Evolutionary conservation across 2,797 vertebrate species (phyloP).

Genomic region (Silurus aristotelis): DNA sequence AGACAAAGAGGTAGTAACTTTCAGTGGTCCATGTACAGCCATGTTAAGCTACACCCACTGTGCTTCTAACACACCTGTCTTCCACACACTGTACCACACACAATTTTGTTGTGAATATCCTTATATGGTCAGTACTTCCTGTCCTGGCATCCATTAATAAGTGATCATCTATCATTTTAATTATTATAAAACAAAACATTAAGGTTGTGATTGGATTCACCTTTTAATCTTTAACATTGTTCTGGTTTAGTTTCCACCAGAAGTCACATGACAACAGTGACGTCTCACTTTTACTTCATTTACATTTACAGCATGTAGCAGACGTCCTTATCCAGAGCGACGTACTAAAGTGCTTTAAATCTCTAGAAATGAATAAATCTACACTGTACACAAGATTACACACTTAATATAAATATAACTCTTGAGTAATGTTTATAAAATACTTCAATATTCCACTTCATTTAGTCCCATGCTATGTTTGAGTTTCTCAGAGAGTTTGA

Average conservation of each 20-base stretch:
- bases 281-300: too few relatives aligned
- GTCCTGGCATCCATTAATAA: neutral
- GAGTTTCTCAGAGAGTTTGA: neutral
- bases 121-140: conserved; percentile 6
- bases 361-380: too few relatives aligned
- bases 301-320: too few relatives aligned
- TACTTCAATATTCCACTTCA: neutral
- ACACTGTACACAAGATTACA: too few relatives aligned
- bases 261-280: neutral
- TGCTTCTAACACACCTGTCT: neutral
- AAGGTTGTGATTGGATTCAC: neutral
- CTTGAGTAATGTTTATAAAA: neutral
- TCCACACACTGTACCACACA: neutral
- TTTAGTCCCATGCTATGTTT: neutral
- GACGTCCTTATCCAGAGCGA: too few relatives aligned
- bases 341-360: too few relatives aligned
- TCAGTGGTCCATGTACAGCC: too few relatives aligned
- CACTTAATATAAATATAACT: too few relatives aligned
- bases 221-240: neutral
- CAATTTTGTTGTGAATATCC: neutral
- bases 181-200: neutral
- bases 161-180: neutral
- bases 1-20: too few relatives aligned
- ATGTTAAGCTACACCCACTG: neutral
- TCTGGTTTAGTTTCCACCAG: neutral